These are phyloP conservation scores for Rhopalosiphum nymphaeae DNA, from an alignment of 2,888 invertebrate species.

Conservation along the genomic window DNA sequence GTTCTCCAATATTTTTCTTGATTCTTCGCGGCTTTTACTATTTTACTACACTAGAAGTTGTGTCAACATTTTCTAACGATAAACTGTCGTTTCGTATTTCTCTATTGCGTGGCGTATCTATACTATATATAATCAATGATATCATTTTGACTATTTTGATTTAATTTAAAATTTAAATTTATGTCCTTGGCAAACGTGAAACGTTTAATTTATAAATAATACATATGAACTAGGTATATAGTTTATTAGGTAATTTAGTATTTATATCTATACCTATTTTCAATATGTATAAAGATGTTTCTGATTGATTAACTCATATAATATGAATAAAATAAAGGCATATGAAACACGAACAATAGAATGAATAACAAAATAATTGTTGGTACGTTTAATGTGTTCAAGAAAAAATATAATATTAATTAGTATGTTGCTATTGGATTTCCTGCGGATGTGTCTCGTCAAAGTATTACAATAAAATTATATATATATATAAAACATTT, in stretches of 20 bases:
- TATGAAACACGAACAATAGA: conserved; percentile 29
- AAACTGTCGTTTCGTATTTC: too few species aligned
- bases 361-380: conserved; percentile 33
- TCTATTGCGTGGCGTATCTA: too few species aligned
- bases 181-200: neutral
- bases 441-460: conserved; percentile 58
- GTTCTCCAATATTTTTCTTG: too few species aligned
- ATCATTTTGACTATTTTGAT: neutral
- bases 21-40: too few species aligned
- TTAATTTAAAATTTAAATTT: neutral
- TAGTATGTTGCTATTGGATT: conserved; percentile 58
- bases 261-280: neutral
- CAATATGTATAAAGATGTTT: neutral
- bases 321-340: neutral
- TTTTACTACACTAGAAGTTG: too few species aligned
- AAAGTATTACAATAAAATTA: conserved; percentile 51
- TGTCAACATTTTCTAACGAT: too few species aligned
- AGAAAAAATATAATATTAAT: conserved; percentile 48
- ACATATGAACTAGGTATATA: neutral
- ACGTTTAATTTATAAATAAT: neutral
- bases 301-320: neutral
- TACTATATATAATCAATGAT: too few species aligned
- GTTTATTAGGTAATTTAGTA: conserved; percentile 13
- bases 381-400: neutral
- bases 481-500: conserved; percentile 7